Evolutionary conservation across 2,888 invertebrate species (phyloP).

Genomic region (Plusia festucae): DNA sequence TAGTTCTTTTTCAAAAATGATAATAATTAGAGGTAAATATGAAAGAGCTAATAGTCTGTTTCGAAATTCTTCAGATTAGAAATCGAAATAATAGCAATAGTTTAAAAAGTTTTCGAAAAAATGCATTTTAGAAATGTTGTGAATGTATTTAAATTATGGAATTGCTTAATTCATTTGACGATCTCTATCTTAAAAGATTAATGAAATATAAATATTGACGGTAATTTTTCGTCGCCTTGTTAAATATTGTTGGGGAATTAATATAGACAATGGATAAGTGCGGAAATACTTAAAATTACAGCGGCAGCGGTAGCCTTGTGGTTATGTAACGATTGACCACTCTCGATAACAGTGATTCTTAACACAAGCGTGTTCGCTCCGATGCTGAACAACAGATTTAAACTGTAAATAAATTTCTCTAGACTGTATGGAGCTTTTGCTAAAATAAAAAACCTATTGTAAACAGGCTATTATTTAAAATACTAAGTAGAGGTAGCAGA

Average conservation of each 20-base stretch:
- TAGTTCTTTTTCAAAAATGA: neutral
- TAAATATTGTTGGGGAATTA: neutral
- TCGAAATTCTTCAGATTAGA: too few species aligned
- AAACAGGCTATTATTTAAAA: too few species aligned
- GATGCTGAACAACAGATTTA: slow-evolving; percentile 1
- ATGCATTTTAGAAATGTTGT: neutral
- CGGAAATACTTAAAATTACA: slow-evolving; percentile 31
- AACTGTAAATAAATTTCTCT: neutral
- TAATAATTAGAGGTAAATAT: neutral
- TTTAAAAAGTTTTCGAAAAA: too few species aligned
- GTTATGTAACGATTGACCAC: neutral
- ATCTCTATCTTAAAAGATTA: neutral
- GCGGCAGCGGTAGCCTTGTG: slow-evolving; percentile 22
- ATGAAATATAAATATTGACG: neutral
- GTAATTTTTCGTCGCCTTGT: neutral
- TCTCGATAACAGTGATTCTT: slow-evolving; percentile 3
- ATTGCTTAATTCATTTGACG: neutral
- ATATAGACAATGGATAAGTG: slow-evolving; percentile 11
- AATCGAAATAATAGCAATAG: too few species aligned
- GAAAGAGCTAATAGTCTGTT: neutral
- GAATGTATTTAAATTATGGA: neutral
- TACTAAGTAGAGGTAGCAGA: neutral
- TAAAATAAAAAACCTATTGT: neutral
- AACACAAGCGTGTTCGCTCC: neutral
- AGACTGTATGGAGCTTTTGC: neutral